Evolutionary conservation across 2,113 vertebrate species (phyloP).

Genomic region (Lepisosteus osseus): DNA sequence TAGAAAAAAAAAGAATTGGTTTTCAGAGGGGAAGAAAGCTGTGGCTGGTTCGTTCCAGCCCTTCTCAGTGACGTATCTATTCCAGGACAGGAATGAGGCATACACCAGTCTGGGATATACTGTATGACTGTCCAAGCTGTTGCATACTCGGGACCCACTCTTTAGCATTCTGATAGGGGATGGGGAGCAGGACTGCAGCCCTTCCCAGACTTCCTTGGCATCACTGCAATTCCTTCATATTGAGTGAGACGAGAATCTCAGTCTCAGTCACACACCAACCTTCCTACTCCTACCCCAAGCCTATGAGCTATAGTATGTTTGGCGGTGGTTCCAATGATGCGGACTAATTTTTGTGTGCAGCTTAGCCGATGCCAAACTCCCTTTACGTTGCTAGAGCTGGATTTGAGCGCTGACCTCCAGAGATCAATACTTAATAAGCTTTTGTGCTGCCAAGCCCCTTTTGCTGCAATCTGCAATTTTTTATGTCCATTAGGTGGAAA

Average conservation of each 20-base stretch:
- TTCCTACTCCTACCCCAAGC: not conserved
- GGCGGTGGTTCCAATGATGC: constrained; percentile 47
- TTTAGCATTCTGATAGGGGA: no score
- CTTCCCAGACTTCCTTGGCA: not conserved
- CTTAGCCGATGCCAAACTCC: constrained; percentile 44
- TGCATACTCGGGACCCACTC: no score
- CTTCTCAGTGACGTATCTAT: constrained; percentile 1
- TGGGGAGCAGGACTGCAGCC: no score
- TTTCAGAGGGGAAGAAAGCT: no score
- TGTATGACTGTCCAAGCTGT: no score
- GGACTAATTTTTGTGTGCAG: constrained; percentile 53
- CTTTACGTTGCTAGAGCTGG: constrained; percentile 50
- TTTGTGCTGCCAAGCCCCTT: constrained; percentile 63
- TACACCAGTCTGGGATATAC: no score
- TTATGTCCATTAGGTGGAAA: constrained; percentile 66
- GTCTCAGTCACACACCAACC: not conserved
- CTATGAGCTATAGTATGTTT: constrained; percentile 30
- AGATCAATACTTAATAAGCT: constrained; percentile 73
- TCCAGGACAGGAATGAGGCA: not conserved
- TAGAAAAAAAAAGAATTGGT: not conserved
- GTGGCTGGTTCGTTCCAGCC: not conserved
- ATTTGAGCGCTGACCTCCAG: constrained; percentile 62
- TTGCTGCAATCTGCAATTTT: constrained; percentile 70
- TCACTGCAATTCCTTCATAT: not conserved
- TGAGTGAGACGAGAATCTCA: no score